Conservation (phyloP, 1,140 invertebrate genomes). For the Watersipora subatra region DNA sequence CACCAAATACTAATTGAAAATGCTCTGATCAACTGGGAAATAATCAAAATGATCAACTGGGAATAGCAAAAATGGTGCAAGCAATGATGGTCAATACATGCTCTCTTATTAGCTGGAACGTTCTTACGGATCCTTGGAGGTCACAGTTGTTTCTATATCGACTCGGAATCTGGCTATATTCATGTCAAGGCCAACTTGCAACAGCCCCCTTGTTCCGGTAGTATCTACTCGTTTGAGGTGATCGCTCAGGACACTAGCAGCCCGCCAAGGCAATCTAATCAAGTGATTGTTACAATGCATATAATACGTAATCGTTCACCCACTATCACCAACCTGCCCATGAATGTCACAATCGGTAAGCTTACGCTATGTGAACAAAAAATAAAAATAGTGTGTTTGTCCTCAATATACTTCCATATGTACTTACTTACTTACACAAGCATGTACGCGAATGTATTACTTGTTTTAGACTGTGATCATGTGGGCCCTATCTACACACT, state of each 20-base stretch:
- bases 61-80: too few relatives aligned
- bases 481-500: neutral
- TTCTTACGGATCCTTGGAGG: neutral
- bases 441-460: too few relatives aligned
- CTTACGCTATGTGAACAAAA: too few relatives aligned
- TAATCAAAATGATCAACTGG: too few relatives aligned
- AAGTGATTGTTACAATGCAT: neutral
- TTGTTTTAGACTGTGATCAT: neutral
- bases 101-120: neutral
- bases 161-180: neutral
- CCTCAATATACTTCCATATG: too few relatives aligned
- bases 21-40: too few relatives aligned
- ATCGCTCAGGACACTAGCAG: neutral
- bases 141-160: neutral
- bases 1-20: too few relatives aligned
- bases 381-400: too few relatives aligned
- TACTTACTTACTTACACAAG: too few relatives aligned
- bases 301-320: neutral
- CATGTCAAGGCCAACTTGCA: neutral
- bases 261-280: neutral
- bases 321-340: neutral
- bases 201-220: neutral
- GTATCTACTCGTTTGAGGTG: neutral
- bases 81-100: neutral
- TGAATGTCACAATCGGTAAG: neutral